Conservation (phyloP, 1,140 invertebrate species). For the Sinella curviseta region DNA sequence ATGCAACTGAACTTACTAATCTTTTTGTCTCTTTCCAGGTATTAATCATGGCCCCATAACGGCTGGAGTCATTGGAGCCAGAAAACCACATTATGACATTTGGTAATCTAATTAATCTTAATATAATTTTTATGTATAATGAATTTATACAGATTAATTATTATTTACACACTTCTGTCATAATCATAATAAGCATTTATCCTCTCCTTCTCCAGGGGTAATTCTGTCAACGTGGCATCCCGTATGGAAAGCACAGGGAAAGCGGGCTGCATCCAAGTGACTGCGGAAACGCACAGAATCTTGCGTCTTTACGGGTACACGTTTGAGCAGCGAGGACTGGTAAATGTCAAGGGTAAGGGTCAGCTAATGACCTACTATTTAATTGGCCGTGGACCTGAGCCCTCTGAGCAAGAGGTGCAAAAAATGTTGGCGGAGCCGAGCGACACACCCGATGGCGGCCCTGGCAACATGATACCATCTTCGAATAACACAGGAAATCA, state of each 20-base stretch:
- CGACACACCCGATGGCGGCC: neutral
- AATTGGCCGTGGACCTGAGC: conserved; percentile 62
- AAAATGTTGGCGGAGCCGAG: conserved; percentile 22
- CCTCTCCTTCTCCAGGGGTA: conserved; percentile 62
- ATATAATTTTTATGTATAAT: neutral
- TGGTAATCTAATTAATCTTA: conserved; percentile 58
- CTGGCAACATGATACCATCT: no score
- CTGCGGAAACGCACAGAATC: conserved; percentile 85
- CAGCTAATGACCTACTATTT: conserved; percentile 93
- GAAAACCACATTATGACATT: conserved; percentile 94
- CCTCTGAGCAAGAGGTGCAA: conserved; percentile 41
- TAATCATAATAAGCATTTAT: neutral
- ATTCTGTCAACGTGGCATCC: conserved; percentile 93
- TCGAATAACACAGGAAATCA: no score
- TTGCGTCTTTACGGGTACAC: conserved; percentile 82
- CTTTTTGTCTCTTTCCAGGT: conserved; percentile 57
- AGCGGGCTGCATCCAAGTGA: conserved; percentile 91
- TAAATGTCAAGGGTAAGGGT: conserved; percentile 92
- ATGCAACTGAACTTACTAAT: neutral
- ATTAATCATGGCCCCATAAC: conserved; percentile 95
- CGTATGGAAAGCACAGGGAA: conserved; percentile 96
- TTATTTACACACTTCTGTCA: no score
- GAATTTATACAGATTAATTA: no score
- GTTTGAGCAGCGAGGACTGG: conserved; percentile 86
- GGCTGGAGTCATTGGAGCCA: conserved; percentile 88